Percentiles rank a stretch among this genome's conserved stretches.
Conservation (phyloP, 2,888 invertebrate genomes). For the Athripsodes cinereus region DNA sequence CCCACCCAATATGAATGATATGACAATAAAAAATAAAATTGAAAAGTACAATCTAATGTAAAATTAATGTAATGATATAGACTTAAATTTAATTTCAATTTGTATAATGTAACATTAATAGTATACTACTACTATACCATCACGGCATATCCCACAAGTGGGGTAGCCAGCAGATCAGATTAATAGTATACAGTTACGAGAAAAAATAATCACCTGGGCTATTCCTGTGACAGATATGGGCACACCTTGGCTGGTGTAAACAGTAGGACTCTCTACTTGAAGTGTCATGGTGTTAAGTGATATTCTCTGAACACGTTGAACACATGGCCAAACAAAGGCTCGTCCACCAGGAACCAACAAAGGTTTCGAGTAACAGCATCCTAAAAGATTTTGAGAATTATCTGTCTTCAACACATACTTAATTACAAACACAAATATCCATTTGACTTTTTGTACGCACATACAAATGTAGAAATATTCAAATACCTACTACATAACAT, state of each 20-base stretch:
- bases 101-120: not conserved
- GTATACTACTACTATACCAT: too few species aligned
- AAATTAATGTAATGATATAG: too few species aligned
- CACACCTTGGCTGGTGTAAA: slow-evolving; percentile 94
- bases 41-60: too few species aligned
- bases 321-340: slow-evolving; percentile 94
- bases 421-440: too few species aligned
- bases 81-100: not conserved
- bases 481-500: too few species aligned
- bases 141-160: too few species aligned
- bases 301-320: slow-evolving; percentile 85
- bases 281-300: slow-evolving; percentile 96
- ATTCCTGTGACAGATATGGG: slow-evolving; percentile 97
- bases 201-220: slow-evolving; percentile 77
- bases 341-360: slow-evolving; percentile 91
- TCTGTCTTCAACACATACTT: not conserved
- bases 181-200: not conserved
- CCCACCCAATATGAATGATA: too few species aligned
- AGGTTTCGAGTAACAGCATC: slow-evolving; percentile 93
- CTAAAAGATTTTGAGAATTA: slow-evolving; percentile 44
- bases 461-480: too few species aligned
- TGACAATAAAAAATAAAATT: too few species aligned
- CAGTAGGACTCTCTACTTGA: slow-evolving; percentile 91
- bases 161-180: too few species aligned
- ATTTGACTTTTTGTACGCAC: too few species aligned